phyloP scores from a whole-genome alignment of 2,113 vertebrate genomes.

The Alectura lathami region DNA sequence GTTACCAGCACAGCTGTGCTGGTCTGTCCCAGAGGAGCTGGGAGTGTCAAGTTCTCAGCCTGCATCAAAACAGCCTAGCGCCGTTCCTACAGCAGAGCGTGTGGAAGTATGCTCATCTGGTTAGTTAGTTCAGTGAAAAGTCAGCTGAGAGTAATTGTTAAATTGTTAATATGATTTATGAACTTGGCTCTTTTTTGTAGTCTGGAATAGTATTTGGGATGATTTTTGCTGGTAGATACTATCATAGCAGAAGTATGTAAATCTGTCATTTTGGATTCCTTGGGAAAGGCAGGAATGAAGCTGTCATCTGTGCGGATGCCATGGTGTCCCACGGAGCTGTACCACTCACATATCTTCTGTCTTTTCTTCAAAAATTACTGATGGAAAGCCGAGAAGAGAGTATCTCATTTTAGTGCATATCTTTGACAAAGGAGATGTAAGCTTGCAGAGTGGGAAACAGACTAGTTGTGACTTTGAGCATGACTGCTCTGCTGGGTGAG shows the following conservation, averaged over 20 bases:
- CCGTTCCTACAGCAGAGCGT: neutral
- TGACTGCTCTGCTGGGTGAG: neutral
- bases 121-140: neutral
- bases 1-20: neutral
- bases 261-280: neutral
- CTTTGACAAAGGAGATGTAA: neutral
- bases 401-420: neutral
- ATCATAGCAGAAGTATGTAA: neutral
- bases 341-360: accelerated
- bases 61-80: neutral
- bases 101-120: neutral
- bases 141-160: neutral
- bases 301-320: neutral
- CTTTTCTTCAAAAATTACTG: neutral
- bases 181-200: neutral
- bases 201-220: neutral
- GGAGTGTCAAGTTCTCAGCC: accelerated
- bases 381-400: neutral
- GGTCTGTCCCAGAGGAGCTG: neutral
- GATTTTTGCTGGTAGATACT: neutral
- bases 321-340: neutral
- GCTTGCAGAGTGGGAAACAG: neutral
- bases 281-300: neutral
- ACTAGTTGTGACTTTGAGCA: neutral
- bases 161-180: neutral